A percentile compares a stretch with the other conserved stretches of the same genome.
These are phyloP conservation scores for Lithobius niger DNA, from an alignment of 1,140 invertebrate species.

Conservation along the genomic window DNA sequence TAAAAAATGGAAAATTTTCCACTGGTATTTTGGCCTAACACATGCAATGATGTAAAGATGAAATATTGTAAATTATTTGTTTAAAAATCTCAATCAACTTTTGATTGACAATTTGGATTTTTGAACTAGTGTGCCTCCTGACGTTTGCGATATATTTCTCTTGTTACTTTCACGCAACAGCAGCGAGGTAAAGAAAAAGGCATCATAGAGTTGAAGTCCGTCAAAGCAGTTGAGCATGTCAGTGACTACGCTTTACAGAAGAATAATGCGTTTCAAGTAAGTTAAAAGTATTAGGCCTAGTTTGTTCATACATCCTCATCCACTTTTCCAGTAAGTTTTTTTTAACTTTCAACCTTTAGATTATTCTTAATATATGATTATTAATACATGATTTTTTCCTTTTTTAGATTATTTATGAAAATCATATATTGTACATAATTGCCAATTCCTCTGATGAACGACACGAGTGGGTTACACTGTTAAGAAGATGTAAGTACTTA, in stretches of 20 bases:
- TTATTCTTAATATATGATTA: not conserved
- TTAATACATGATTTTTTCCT: too few species aligned
- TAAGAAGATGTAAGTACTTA: constrained; percentile 19
- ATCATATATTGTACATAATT: constrained; percentile 22
- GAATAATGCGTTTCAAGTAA: constrained; percentile 21
- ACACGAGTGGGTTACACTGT: constrained; percentile 21
- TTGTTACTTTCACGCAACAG: too few species aligned
- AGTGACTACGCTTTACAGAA: constrained; percentile 18
- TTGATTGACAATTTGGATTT: too few species aligned
- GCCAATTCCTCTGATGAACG: constrained; percentile 19
- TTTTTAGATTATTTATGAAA: constrained; percentile 18
- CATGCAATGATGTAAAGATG: too few species aligned
- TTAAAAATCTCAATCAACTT: constrained; percentile 5
- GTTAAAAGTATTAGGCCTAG: not conserved
- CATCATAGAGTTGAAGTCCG: constrained; percentile 51
- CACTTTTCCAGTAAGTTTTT: too few species aligned
- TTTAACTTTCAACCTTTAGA: constrained; percentile 7
- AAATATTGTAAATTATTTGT: not conserved
- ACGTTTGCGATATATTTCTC: too few species aligned
- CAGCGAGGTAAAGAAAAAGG: constrained; percentile 45
- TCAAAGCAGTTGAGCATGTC: constrained; percentile 55
- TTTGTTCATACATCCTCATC: not conserved
- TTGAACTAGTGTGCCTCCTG: too few species aligned
- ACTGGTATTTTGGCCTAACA: too few species aligned
- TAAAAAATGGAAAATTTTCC: too few species aligned